Percentiles rank a stretch among this genome's conserved stretches.
phyloP scores from a whole-genome alignment of 2,113 vertebrate species.

The Sturnus vulgaris region DNA sequence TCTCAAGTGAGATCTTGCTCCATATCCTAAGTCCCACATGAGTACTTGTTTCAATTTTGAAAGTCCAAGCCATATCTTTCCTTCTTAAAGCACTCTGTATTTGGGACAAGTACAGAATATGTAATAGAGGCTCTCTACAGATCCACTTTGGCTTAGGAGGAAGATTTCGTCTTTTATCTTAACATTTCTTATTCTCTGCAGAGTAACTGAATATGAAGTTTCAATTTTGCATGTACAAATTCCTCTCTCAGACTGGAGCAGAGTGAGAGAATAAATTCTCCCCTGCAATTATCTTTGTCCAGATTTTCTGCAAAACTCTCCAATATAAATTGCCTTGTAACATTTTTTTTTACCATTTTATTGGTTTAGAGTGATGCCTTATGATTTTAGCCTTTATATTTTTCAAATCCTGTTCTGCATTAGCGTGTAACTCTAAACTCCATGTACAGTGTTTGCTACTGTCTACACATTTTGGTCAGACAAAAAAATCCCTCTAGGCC shows the following conservation, averaged over 20 bases:
- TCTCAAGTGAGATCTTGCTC: not conserved
- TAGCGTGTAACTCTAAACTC: not conserved
- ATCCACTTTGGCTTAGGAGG: not conserved
- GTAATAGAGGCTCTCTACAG: not conserved
- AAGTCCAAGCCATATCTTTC: not conserved
- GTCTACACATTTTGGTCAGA: not conserved
- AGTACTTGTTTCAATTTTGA: not conserved
- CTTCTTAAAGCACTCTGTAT: not conserved
- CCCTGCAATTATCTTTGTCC: not conserved
- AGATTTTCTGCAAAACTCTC: not conserved
- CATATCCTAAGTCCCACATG: not conserved
- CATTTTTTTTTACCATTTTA: not conserved
- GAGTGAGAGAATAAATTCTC: not conserved
- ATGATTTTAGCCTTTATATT: not conserved
- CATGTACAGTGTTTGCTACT: not conserved
- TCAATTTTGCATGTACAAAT: not conserved
- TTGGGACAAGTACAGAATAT: conserved; percentile 13
- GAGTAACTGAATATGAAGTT: not conserved
- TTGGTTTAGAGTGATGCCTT: not conserved
- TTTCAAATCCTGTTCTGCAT: not conserved
- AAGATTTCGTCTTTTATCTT: not conserved
- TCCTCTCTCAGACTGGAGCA: not conserved
- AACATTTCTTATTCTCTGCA: not conserved
- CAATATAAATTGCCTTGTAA: not conserved
- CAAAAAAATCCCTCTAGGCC: not conserved